Base-by-base conservation (phyloP, 1,140 invertebrate genomes). In the Bombus difficillimus region DNA sequence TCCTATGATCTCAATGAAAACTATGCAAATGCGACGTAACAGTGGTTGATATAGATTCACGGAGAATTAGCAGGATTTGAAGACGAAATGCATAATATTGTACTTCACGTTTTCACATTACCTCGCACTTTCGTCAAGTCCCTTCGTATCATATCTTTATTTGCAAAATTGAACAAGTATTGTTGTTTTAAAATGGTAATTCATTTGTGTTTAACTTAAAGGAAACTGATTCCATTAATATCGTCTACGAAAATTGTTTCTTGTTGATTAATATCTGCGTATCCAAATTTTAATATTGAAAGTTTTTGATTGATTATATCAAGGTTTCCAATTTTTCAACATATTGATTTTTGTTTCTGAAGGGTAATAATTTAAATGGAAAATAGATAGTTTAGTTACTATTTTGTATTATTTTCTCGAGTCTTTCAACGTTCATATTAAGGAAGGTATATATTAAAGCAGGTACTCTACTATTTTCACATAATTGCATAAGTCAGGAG, bases 1-100 rank as follows among this genome's bases (percentile, higher is more conserved):
- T 82, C 62, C 74, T 53, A 59, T 74, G 43, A 82, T 73, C 81
- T 25, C 12, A 77, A 86, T 37, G 77, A 89, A 88, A 89, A 89
- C 83, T 89, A 89, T 81, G 69, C 41, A 88, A 86, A 88, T 88
- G 41, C 68, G 39, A 47, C 8, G 47, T 76, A 57, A 81, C 59
- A 22, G 6, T 68, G n/a, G 43, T 28, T 81, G 41, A 53, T 69
- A 79, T 62, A 62, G 32, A 43, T 80, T 39, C 43, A 34, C 1
- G 22, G 68, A 10, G 18, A 71, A 59, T 71, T 41, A 34, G 28
- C 18, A n/a, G 41, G 39, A 83, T 10, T 53, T 53, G 41, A 34
- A 62, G 59, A 76, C 39, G 78, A 74, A 41, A n/a, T 57, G 32
- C 47, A 66, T 73, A 72, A 78, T 75, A 74, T 69, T 69, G 57